Base-by-base conservation (phyloP, 2,888 invertebrate species). In the Drosophila vallismaia region DNA sequence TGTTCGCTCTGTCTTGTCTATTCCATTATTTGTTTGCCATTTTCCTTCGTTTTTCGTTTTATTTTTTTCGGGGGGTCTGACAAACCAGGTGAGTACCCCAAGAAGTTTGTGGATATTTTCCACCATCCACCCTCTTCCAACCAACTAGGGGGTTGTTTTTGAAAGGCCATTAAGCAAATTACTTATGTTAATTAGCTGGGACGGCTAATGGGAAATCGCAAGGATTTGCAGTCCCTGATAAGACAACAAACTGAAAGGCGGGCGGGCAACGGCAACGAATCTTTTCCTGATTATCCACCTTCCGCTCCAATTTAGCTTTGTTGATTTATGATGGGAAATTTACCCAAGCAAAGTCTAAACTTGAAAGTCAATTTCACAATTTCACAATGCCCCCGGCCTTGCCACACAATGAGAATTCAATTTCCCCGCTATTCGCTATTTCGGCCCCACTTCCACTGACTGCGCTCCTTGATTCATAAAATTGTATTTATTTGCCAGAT, bases 171-270 rank as follows among this genome's bases (percentile, higher is more conserved):
- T 72, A 75, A 73, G 75, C 74, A 79, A 85, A 87, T 85, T 87
- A 85, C 81, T 85, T 87, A 87, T 87, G 85, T 79, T 85, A 85
- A 85, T 85, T 87, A 87, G 86, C 70, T 80, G 73, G 60, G 58
- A 63, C 55, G 70, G 71, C 74, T 87, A 83, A 85, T 85, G 79
- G 77, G 79, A 79, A 79, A 83, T 83, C 68, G 73, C 63, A 57
- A 72, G 77, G 77, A 68, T 63, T 64, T 64, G 64, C 38, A 45
- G 64, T 12, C 53, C 53, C 45, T 53, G 64, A 64, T 64, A 63
- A 63, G 64, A 46, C 64, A 63, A 46, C 64, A 63, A 64, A 53
- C 63, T 64, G 63, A 46, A 53, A 64, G 10, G 19, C n/a, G 28
- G 38, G 19, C 31, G 19, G 33, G 33, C 4, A 4, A 19, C 19